These are phyloP conservation scores for Philopedon plagiatum DNA, from an alignment of 2,888 invertebrate species.

Conservation along the genomic window DNA sequence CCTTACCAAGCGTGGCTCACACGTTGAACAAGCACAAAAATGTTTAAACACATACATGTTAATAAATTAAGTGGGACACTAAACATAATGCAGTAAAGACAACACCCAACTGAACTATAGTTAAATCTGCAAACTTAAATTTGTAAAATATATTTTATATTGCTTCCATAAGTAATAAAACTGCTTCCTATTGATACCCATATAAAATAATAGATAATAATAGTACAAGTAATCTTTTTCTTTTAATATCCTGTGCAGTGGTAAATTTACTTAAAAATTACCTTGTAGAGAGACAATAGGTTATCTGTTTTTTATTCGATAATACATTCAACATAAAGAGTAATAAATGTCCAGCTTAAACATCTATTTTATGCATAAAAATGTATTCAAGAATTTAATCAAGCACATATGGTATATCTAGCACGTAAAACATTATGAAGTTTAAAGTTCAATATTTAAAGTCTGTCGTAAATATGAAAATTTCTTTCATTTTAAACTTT, in stretches of 20 bases:
- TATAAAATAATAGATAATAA: background rate
- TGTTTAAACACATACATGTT: background rate
- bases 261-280: background rate
- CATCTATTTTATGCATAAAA: slow-evolving; percentile 2
- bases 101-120: slow-evolving; percentile 8
- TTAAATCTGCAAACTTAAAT: background rate
- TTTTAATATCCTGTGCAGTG: background rate
- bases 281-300: background rate
- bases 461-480: too few species aligned
- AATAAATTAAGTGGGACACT: background rate
- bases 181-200: slow-evolving; percentile 3
- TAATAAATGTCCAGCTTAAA: background rate
- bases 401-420: background rate
- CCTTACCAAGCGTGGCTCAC: background rate
- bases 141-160: background rate
- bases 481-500: too few species aligned
- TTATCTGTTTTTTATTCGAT: slow-evolving; percentile 9
- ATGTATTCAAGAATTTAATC: slow-evolving; percentile 1
- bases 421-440: background rate
- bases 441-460: slow-evolving; percentile 1
- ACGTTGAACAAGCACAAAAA: slow-evolving; percentile 2
- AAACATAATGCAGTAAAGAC: background rate
- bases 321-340: background rate
- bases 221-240: slow-evolving; percentile 1
- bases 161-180: slow-evolving; percentile 3